These are phyloP conservation scores for Macrophya annulata DNA, from an alignment of 2,888 invertebrate species.

Conservation along the genomic window DNA sequence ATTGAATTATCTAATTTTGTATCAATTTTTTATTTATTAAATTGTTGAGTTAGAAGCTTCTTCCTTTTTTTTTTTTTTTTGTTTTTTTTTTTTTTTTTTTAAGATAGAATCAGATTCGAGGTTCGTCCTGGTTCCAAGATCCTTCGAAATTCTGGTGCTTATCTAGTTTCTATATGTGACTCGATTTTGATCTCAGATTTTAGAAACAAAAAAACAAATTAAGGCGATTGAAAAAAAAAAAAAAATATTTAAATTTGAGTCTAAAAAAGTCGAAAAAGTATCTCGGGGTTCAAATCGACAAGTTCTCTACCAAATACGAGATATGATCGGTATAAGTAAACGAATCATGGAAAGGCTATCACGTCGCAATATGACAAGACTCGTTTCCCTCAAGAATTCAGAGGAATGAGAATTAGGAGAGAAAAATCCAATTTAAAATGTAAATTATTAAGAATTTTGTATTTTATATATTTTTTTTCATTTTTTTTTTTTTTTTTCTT, in stretches of 20 bases:
- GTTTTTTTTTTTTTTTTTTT: too few species aligned
- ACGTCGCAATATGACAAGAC: background rate
- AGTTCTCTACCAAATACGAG: background rate
- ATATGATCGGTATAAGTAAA: background rate
- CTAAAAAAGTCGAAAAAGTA: background rate
- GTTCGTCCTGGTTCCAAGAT: too few species aligned
- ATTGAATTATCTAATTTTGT: too few species aligned
- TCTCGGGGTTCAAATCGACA: background rate
- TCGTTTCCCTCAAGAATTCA: background rate
- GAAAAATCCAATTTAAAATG: constrained; percentile 75
- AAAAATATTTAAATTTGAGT: background rate
- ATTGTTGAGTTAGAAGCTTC: too few species aligned
- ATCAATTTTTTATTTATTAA: too few species aligned
- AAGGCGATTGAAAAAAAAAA: too few species aligned
- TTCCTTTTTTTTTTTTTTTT: too few species aligned
- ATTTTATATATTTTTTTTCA: background rate
- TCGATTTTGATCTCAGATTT: too few species aligned
- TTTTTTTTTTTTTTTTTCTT: constrained; percentile 3
- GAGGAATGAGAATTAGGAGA: constrained; percentile 6
- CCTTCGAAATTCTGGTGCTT: too few species aligned
- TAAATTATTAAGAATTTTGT: constrained; percentile 69
- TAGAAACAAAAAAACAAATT: too few species aligned
- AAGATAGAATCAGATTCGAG: too few species aligned
- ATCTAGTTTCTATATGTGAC: too few species aligned
- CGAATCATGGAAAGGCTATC: background rate